A percentile compares a stretch with the other conserved stretches of the same genome.
Evolutionary conservation across 92 coral and sea anemone species (phyloP).

Genomic region (Palythoa caribaeorum): DNA sequence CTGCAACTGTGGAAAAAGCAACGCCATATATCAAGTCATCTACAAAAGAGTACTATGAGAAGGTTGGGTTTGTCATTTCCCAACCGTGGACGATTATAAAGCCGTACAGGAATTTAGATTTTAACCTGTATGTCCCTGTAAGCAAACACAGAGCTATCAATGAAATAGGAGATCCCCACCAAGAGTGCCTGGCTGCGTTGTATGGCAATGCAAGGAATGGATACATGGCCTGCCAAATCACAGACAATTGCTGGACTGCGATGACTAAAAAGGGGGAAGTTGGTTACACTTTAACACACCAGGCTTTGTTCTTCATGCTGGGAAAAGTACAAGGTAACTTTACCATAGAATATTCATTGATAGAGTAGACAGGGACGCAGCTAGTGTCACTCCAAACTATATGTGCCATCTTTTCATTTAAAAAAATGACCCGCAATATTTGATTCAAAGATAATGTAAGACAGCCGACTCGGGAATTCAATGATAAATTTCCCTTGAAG

Average conservation of each 20-base stretch:
- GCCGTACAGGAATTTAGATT: conserved; percentile 59
- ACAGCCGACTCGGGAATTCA: too few species aligned
- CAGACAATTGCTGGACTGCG: conserved; percentile 70
- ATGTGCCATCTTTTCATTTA: too few species aligned
- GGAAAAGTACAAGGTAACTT: conserved; percentile 73
- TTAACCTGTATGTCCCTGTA: neutral
- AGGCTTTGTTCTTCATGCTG: conserved; percentile 83
- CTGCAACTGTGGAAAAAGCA: conserved; percentile 21
- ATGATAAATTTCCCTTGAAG: too few species aligned
- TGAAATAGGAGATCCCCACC: conserved; percentile 47
- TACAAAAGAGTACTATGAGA: conserved; percentile 54
- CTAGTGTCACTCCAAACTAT: too few species aligned
- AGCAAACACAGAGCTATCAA: conserved; percentile 30
- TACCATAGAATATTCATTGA: too few species aligned
- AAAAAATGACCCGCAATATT: too few species aligned
- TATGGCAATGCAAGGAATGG: conserved; percentile 76
- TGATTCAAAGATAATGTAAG: too few species aligned
- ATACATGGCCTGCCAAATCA: conserved; percentile 64
- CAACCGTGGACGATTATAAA: conserved; percentile 70
- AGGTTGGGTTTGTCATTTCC: conserved; percentile 67
- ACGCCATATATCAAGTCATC: conserved; percentile 40
- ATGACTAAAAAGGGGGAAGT: conserved; percentile 74
- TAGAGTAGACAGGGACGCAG: too few species aligned
- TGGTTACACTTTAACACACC: conserved; percentile 83
- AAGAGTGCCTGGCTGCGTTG: conserved; percentile 80